Evolutionary conservation across 2,797 vertebrate species (phyloP).

Genomic region (Hippoglossus hippoglossus): DNA sequence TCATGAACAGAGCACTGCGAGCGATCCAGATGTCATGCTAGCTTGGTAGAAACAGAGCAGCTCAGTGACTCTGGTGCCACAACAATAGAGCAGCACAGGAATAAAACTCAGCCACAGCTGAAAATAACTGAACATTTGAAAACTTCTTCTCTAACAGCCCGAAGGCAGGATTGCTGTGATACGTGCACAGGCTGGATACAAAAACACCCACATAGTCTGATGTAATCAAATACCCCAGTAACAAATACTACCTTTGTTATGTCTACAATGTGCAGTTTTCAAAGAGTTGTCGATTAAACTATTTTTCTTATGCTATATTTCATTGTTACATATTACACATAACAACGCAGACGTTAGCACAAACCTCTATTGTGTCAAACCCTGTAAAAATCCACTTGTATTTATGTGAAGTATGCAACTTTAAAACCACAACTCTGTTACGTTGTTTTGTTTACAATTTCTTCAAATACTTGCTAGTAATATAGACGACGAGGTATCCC

Average conservation of each 20-base stretch:
- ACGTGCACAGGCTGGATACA: constrained; percentile 21
- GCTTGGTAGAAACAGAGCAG: constrained; percentile 74
- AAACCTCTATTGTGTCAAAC: not conserved
- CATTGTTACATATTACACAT: not conserved
- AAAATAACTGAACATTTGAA: constrained; percentile 38
- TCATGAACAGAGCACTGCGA: constrained; percentile 80
- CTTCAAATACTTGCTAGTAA: not conserved
- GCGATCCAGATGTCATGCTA: constrained; percentile 70
- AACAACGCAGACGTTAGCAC: not conserved
- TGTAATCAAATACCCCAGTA: constrained; percentile 17
- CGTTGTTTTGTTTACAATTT: not conserved
- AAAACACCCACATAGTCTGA: constrained; percentile 30
- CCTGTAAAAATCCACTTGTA: not conserved
- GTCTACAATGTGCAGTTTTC: not conserved
- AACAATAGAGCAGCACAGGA: constrained; percentile 60
- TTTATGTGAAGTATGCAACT: not conserved
- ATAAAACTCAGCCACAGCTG: constrained; percentile 35
- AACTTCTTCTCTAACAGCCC: constrained; percentile 32
- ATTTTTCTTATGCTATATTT: not conserved
- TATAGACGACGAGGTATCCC: not conserved
- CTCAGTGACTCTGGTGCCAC: constrained; percentile 70
- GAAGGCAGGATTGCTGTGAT: constrained; percentile 37
- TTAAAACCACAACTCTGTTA: not conserved
- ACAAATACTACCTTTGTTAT: constrained; percentile 41
- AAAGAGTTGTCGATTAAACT: not conserved